These are phyloP conservation scores for Bovichtus diacanthus DNA, from an alignment of 2,797 vertebrate species.

Conservation along the genomic window DNA sequence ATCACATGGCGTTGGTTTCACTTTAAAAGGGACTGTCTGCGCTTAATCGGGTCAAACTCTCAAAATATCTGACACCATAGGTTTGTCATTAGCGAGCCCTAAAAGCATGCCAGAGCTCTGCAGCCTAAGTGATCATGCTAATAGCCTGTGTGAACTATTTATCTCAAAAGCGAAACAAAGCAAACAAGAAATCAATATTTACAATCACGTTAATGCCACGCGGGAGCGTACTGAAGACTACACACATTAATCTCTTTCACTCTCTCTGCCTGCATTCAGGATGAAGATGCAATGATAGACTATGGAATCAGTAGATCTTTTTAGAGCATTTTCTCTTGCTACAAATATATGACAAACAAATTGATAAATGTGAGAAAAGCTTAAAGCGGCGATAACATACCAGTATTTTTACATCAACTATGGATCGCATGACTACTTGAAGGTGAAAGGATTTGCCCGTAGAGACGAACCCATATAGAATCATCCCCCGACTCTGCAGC, in stretches of 20 bases:
- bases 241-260: slow-evolving; percentile 8
- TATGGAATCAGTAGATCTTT: not conserved
- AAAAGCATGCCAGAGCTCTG: slow-evolving; percentile 20
- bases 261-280: slow-evolving; percentile 7
- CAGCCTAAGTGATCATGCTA: slow-evolving; percentile 29
- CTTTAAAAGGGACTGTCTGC: not conserved
- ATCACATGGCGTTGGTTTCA: not conserved
- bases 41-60: slow-evolving; percentile 61
- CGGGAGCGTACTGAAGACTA: slow-evolving; percentile 18
- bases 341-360: too few species aligned
- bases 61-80: slow-evolving; percentile 47
- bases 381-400: not conserved
- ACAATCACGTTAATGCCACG: slow-evolving; percentile 29
- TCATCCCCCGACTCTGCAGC: not conserved
- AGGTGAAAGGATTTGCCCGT: not conserved
- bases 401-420: not conserved
- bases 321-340: not conserved
- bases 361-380: not conserved
- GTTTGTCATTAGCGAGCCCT: slow-evolving; percentile 39
- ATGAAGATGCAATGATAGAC: slow-evolving; percentile 2
- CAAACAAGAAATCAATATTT: slow-evolving; percentile 59
- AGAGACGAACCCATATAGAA: not conserved
- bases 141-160: slow-evolving; percentile 20
- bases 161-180: slow-evolving; percentile 22
- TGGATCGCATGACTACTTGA: not conserved